Evolutionary conservation across 2,888 invertebrate genomes (phyloP).

Genomic region (Halictus quadricinctus): DNA sequence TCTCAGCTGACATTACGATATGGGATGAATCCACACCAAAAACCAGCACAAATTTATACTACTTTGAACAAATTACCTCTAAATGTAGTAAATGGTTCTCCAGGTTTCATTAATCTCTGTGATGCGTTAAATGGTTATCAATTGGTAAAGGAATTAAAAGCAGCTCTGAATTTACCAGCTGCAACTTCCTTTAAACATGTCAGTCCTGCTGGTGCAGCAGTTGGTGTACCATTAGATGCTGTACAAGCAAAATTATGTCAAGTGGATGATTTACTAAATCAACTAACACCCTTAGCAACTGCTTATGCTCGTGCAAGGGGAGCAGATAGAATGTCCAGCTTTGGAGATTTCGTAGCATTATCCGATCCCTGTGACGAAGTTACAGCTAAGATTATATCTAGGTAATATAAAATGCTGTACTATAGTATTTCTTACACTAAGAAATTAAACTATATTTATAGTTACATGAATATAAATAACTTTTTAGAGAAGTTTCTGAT

Average conservation of each 20-base stretch:
- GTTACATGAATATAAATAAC: slow-evolving; percentile 6
- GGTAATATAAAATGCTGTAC: slow-evolving; percentile 76
- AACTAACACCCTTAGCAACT: slow-evolving; percentile 91
- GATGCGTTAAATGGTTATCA: slow-evolving; percentile 99
- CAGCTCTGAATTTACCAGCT: slow-evolving; percentile 92
- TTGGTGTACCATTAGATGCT: slow-evolving; percentile 90
- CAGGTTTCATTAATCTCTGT: slow-evolving; percentile 98
- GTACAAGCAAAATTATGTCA: slow-evolving; percentile 95
- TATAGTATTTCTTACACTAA: background rate
- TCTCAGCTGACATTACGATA: slow-evolving; percentile 95
- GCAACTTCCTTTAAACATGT: slow-evolving; percentile 99
- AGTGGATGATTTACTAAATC: slow-evolving; percentile 92
- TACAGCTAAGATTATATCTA: slow-evolving; percentile 96
- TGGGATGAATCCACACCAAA: slow-evolving; percentile 99
- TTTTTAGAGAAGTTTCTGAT: slow-evolving; percentile 93
- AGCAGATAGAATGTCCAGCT: slow-evolving; percentile 99
- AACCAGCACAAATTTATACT: slow-evolving; percentile 96
- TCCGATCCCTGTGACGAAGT: slow-evolving; percentile 95
- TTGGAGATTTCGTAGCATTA: slow-evolving; percentile 98
- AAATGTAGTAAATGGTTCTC: slow-evolving; percentile 95
- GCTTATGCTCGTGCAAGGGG: slow-evolving; percentile 98
- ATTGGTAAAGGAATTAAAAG: slow-evolving; percentile 93
- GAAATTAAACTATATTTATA: background rate
- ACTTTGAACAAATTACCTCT: slow-evolving; percentile 91
- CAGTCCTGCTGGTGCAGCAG: slow-evolving; percentile 98